Evolutionary conservation across 2,888 invertebrate species (phyloP).

Genomic region (Listrodromus nycthemerus): DNA sequence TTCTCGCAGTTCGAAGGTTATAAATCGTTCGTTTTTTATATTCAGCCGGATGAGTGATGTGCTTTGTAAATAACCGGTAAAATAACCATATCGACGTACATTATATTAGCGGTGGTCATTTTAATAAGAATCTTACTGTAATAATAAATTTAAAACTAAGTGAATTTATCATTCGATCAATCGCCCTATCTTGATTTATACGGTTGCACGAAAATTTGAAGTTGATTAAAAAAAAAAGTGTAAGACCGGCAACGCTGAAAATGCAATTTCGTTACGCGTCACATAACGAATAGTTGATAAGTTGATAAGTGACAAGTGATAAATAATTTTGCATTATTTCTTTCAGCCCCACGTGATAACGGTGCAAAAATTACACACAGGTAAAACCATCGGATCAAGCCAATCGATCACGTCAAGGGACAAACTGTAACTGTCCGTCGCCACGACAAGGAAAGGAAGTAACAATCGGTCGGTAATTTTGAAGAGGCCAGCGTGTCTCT

Average conservation of each 20-base stretch:
- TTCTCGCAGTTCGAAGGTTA: too few species aligned
- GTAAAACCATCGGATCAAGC: neutral
- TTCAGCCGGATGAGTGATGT: neutral
- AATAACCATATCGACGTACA: neutral
- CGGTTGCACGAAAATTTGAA: neutral
- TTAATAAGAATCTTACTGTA: neutral
- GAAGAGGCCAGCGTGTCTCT: constrained; percentile 4
- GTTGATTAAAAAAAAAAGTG: neutral
- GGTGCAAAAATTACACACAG: neutral
- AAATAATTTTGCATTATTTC: neutral
- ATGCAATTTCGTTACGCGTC: neutral
- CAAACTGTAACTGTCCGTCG: neutral
- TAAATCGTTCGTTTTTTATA: neutral
- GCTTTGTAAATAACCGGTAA: neutral
- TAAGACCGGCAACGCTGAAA: neutral
- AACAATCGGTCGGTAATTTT: constrained; percentile 11
- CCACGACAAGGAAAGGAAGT: neutral
- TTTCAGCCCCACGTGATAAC: neutral
- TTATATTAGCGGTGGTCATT: neutral
- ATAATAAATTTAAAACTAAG: neutral
- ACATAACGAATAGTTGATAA: neutral
- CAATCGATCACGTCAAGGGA: neutral
- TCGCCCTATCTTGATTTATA: neutral
- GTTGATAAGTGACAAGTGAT: neutral
- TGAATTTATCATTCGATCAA: neutral